Percentiles rank a stretch among this genome's conserved stretches.
These are phyloP conservation scores for Sibirionetta formosa DNA, from an alignment of 2,797 vertebrate genomes.

Conservation along the genomic window DNA sequence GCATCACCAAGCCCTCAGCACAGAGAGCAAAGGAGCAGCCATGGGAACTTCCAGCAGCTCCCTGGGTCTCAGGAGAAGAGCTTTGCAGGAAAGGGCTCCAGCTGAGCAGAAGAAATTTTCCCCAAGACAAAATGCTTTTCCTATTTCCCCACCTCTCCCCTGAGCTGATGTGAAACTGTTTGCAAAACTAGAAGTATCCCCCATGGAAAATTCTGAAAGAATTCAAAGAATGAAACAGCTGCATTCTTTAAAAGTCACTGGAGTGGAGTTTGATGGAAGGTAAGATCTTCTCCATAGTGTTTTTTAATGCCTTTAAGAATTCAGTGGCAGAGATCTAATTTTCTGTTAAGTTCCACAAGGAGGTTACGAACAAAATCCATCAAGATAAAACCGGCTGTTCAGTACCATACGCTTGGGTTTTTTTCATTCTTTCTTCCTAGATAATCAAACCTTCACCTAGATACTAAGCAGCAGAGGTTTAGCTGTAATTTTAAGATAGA, in stretches of 20 bases:
- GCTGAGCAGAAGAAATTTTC: slow-evolving; percentile 30
- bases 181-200: slow-evolving; percentile 43
- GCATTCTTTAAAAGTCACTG: slow-evolving; percentile 57
- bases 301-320: slow-evolving; percentile 53
- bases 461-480: slow-evolving; percentile 12
- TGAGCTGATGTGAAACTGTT: slow-evolving; percentile 28
- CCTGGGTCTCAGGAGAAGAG: neutral
- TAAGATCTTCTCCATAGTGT: slow-evolving; percentile 2
- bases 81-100: slow-evolving; percentile 38
- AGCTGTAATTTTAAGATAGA: slow-evolving; percentile 45
- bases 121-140: slow-evolving; percentile 22
- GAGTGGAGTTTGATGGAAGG: slow-evolving; percentile 63
- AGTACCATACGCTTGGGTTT: neutral
- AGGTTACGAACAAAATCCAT: slow-evolving; percentile 37
- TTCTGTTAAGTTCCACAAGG: slow-evolving; percentile 68
- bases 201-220: slow-evolving; percentile 52
- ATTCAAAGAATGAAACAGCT: slow-evolving; percentile 26
- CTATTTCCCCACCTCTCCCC: neutral
- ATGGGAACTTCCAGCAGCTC: slow-evolving; percentile 42
- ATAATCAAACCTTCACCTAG: slow-evolving; percentile 34
- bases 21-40: neutral
- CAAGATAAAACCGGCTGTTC: neutral
- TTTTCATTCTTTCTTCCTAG: slow-evolving; percentile 13
- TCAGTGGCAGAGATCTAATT: slow-evolving; percentile 57
- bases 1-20: neutral